phyloP scores from a whole-genome alignment of 2,797 vertebrate genomes.

The Vipera ursinii region DNA sequence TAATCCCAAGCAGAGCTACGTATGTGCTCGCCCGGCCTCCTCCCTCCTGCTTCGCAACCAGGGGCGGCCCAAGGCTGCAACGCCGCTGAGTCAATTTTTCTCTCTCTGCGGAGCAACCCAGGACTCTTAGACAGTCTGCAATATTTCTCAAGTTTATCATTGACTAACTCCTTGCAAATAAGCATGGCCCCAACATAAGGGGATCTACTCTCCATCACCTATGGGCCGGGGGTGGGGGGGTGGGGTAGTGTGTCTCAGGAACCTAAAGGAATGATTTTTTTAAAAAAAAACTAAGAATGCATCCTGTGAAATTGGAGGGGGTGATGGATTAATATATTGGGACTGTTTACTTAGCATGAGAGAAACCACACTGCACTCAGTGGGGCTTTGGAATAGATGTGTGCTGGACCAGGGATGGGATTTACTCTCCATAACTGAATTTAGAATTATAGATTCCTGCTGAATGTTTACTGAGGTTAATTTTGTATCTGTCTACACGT shows the following conservation, averaged over 20 bases:
- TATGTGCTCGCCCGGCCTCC: background rate
- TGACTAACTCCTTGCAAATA: background rate
- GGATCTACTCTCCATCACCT: background rate
- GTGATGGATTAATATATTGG: background rate
- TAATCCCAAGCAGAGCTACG: slow-evolving; percentile 56
- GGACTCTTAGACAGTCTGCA: slow-evolving; percentile 32
- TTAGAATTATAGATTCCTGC: background rate
- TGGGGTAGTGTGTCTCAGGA: too few relatives aligned
- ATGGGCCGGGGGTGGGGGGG: background rate
- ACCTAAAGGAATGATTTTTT: background rate
- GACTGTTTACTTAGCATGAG: too few relatives aligned
- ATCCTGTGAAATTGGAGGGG: background rate
- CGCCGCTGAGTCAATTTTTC: background rate
- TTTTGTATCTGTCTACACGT: background rate
- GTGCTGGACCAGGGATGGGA: background rate
- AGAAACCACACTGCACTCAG: background rate
- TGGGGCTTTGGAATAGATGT: background rate
- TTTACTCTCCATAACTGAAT: background rate
- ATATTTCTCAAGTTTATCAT: background rate
- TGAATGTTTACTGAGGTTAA: background rate
- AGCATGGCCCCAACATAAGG: background rate
- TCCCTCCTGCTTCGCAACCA: slow-evolving; percentile 26
- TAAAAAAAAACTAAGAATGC: background rate
- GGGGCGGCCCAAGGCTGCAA: slow-evolving; percentile 47
- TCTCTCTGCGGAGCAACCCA: slow-evolving; percentile 21